Base-by-base conservation (phyloP, 2,888 invertebrate genomes). In the Volucella bombylans region DNA sequence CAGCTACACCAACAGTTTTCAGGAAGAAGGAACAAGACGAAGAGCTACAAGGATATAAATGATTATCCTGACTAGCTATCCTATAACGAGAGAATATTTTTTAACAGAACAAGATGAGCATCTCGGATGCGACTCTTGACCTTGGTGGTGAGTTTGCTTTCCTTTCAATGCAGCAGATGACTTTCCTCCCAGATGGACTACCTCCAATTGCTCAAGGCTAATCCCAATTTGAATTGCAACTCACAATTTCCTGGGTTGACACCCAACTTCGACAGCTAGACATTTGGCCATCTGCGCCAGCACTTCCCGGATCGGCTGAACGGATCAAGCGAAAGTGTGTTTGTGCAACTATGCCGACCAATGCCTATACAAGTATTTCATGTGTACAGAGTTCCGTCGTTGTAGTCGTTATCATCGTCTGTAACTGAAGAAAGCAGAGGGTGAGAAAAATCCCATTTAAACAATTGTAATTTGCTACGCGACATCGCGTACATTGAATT, bases 381-480 rank as follows among this genome's bases (percentile, higher is more conserved):
- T 12, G n/a, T 14, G 49, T 14, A 14, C 49, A 14, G 49, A 9
- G 49, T 3, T n/a, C 6, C 14, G 15, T n/a, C 31, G 31, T 31
- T 31, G 31, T 31, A 0, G 6, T 8, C 15, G 12, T 45, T 18
- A 10, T 15, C 18, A 14, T 18, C 43, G n/a, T 23, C n/a, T 41
- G 59, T 23, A 23, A 23, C 2, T 23, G 18, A 23, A 23, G 2
- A 23, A 23, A 3, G 18, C 18, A 23, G 43, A 12, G 54, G 49
- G 55, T 18, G 62, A 73, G 79, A 64, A 65, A 83, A 80, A 65
- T 54, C 67, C 82, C 73, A 72, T 57, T 68, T 62, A 76, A 80
- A 67, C 43, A 77, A 81, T 81, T 85, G 76, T 76, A 61, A 74
- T 74, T 71, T 69, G 31, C 64, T 72, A 71, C 62, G 76, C 81